phyloP scores from a whole-genome alignment of 2,888 invertebrate genomes.

The Cryptus armator region DNA sequence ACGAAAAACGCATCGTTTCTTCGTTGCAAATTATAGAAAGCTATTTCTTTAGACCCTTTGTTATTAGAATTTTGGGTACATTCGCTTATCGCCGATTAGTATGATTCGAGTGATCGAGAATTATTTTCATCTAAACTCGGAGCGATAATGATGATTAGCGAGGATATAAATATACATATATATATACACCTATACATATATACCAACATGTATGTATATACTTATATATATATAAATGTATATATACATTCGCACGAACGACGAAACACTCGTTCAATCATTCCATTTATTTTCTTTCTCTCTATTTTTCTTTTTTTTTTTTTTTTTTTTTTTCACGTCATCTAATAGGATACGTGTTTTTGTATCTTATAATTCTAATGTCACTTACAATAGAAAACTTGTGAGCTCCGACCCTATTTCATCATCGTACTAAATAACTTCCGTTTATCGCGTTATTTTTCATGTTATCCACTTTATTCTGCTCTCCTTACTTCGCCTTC shows the following conservation, averaged over 20 bases:
- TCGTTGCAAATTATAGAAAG: constrained; percentile 38
- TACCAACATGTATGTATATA: too few species aligned
- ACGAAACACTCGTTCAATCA: constrained; percentile 55
- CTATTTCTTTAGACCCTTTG: constrained; percentile 32
- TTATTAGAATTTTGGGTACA: constrained; percentile 21
- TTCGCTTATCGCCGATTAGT: constrained; percentile 3
- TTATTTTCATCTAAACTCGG: not conserved
- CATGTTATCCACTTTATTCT: constrained; percentile 58
- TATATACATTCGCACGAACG: constrained; percentile 26
- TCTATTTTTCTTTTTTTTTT: constrained; percentile 16
- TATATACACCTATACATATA: too few species aligned
- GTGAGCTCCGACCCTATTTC: constrained; percentile 57
- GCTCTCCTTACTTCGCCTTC: constrained; percentile 10
- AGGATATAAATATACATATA: constrained; percentile 2
- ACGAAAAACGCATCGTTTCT: constrained; percentile 17
- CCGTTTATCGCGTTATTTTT: constrained; percentile 33
- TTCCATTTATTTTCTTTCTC: constrained; percentile 37
- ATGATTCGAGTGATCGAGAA: constrained; percentile 21
- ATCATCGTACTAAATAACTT: constrained; percentile 45
- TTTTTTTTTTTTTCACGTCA: constrained; percentile 27
- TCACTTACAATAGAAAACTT: constrained; percentile 57
- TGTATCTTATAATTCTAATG: constrained; percentile 35
- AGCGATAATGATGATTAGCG: constrained; percentile 20
- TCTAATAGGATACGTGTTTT: constrained; percentile 42
- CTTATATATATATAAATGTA: too few species aligned